Percentiles rank a stretch among this genome's conserved stretches.
Conservation (phyloP, 2,113 vertebrate genomes). For the Sander lucioperca region DNA sequence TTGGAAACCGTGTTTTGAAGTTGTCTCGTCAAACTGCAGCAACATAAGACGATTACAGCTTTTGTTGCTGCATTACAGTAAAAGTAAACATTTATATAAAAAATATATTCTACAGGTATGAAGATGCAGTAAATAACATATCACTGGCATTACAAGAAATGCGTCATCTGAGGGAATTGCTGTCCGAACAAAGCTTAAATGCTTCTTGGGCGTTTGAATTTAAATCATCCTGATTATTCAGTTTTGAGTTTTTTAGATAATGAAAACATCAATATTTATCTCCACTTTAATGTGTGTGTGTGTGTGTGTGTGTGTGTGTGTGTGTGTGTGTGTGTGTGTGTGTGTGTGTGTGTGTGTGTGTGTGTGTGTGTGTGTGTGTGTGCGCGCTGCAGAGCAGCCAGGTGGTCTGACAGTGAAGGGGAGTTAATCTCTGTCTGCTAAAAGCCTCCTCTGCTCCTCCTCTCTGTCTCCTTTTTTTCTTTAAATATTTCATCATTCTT, state of each 20-base stretch:
- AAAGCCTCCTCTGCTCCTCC: constrained; percentile 54
- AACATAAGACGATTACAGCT: background rate
- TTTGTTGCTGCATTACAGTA: background rate
- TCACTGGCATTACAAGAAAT: background rate
- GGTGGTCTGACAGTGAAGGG: constrained; percentile 64
- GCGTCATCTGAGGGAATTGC: background rate
- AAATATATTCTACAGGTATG: background rate
- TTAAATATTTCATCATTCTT: constrained; percentile 71
- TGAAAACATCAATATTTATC: constrained; percentile 18
- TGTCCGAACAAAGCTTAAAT: background rate
- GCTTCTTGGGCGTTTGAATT: background rate
- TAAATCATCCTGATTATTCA: background rate
- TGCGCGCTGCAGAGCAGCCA: constrained; percentile 29
- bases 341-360: constrained; percentile 32
- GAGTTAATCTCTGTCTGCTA: constrained; percentile 65
- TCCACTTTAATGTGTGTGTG: background rate
- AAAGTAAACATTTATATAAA: background rate
- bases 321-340: constrained; percentile 11
- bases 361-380: constrained; percentile 2
- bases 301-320: background rate
- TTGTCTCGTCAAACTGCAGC: background rate
- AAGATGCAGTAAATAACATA: background rate
- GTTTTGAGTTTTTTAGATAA: background rate
- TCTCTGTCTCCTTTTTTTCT: constrained; percentile 51
- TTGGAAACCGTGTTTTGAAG: background rate